A percentile compares a stretch with the other conserved stretches of the same genome.
Conservation (phyloP, 53 echinoderm and acorn worm genomes). For the Temnopleurus reevesii region DNA sequence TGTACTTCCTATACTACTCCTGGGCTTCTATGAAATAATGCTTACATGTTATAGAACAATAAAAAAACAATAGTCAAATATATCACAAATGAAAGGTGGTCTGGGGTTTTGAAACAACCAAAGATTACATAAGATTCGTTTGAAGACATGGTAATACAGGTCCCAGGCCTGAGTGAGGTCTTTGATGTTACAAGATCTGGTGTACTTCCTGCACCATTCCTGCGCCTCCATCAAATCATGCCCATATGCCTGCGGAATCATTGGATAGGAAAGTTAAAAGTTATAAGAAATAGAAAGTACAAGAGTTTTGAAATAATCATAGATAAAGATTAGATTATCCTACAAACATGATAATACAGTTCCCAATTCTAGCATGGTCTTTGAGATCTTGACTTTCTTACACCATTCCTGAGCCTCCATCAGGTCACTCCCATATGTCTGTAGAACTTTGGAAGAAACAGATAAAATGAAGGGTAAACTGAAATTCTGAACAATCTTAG, state of each 20-base stretch:
- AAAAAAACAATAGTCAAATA: neutral
- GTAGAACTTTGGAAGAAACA: no score
- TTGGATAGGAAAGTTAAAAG: neutral
- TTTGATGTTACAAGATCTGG: constrained; percentile 89
- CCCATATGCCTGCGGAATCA: constrained; percentile 82
- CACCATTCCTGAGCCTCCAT: constrained; percentile 99
- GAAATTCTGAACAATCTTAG: no score
- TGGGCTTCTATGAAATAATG: constrained; percentile 93
- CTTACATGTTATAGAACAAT: constrained; percentile 72
- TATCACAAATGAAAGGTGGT: no score
- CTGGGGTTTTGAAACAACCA: no score
- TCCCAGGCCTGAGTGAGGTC: constrained; percentile 98
- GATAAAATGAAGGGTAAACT: no score
- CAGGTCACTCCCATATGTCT: constrained; percentile 94
- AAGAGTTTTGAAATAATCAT: no score
- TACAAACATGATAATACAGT: constrained; percentile 96
- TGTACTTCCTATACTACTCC: constrained; percentile 96
- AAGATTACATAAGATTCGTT: constrained; percentile 87
- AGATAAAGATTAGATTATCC: constrained; percentile 88
- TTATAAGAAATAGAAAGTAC: no score
- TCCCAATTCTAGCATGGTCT: constrained; percentile 95
- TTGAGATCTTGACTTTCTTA: constrained; percentile 87
- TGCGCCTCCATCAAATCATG: constrained; percentile 94
- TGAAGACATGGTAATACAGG: constrained; percentile 97
- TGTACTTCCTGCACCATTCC: constrained; percentile 97